Percentiles rank a stretch among this genome's conserved stretches.
These are phyloP conservation scores for Poecilia picta DNA, from an alignment of 2,797 vertebrate species.

Conservation along the genomic window DNA sequence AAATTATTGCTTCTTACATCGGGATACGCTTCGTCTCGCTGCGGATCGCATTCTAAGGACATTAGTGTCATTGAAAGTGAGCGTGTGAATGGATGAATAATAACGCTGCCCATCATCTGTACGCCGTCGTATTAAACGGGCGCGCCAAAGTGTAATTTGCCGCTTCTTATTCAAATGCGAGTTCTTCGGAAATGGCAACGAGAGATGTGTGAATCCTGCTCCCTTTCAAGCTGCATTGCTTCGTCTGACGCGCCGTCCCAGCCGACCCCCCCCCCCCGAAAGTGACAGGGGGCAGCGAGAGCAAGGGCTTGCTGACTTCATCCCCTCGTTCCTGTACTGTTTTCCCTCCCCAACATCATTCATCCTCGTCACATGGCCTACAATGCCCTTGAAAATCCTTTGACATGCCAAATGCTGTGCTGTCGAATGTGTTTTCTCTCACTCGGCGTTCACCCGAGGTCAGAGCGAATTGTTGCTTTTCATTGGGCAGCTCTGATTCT, in stretches of 20 bases:
- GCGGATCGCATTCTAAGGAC: conserved; percentile 37
- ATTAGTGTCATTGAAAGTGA: conserved; percentile 53
- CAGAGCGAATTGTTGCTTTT: conserved; percentile 27
- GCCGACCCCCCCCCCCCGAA: background rate
- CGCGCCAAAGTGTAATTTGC: conserved; percentile 56
- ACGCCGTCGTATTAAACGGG: conserved; percentile 40
- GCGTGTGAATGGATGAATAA: conserved; percentile 55
- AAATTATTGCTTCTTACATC: conserved; percentile 18
- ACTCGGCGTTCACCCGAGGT: conserved; percentile 41
- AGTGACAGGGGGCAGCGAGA: conserved; percentile 40
- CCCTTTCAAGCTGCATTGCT: conserved; percentile 18
- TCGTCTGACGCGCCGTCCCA: conserved; percentile 23
- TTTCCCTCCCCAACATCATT: conserved; percentile 24
- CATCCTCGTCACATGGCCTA: conserved; percentile 49
- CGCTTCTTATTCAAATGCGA: conserved; percentile 36
- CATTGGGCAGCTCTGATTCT: conserved; percentile 15
- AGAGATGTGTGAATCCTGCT: conserved; percentile 43
- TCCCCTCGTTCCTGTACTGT: conserved; percentile 39
- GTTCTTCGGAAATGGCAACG: conserved; percentile 46
- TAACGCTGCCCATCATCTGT: conserved; percentile 48
- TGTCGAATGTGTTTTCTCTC: conserved; percentile 13
- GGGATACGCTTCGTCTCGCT: conserved; percentile 19
- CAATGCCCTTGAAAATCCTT: conserved; percentile 60
- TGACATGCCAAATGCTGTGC: conserved; percentile 19
- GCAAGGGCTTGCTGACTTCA: conserved; percentile 11